Evolutionary conservation across 1,140 invertebrate species (phyloP), one percentile per base, ranked within the genome.

Genomic region (Ips nitidus): DNA sequence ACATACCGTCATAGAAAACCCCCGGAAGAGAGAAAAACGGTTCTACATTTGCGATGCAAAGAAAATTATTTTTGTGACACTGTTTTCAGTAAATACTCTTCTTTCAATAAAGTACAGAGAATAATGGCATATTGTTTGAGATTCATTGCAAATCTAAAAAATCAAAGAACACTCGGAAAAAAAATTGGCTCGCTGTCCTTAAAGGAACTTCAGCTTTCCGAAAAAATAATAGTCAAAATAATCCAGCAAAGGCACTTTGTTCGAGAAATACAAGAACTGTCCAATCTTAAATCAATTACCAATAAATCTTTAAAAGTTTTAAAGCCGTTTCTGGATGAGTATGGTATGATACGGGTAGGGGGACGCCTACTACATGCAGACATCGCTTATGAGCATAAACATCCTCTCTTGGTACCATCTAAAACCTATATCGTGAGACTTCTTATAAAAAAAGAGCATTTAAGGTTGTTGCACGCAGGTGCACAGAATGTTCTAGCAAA

Each of bases 281-380:
- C 6, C 4, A 6, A 6, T 8, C 6, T 8, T 53, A 53, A 53
- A 36, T 36, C 4, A 6, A 53, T 53, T 36, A 36, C 6, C 36
- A 4, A 36, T 8, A 53, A 53, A 8, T 8, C 4, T 53, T 8
- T 8, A 53, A 36, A 39, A 39, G 41, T 6, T 7, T 41, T 58
- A 40, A 58, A 58, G 5, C 56, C 56, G 3, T 58, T 58, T 7
- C 6, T 58, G 6, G 56, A 58, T 41, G 41, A 38, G 6, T 5
- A 58, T 39, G 5, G 39, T 40, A 58, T 58, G 3, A 39, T 58
- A 40, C 37, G 56, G 41, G 76, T 78, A 4, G 74, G 73, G 22
- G 75, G 22, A 22, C 22, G 22, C 22, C 22, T 22, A 22, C 22
- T 22, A 22, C 22, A 22, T 22, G 22, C 22, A 37, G 39, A 60